Evolutionary conservation across 2,888 invertebrate genomes (phyloP).

Genomic region (Cataglyphis cursor): DNA sequence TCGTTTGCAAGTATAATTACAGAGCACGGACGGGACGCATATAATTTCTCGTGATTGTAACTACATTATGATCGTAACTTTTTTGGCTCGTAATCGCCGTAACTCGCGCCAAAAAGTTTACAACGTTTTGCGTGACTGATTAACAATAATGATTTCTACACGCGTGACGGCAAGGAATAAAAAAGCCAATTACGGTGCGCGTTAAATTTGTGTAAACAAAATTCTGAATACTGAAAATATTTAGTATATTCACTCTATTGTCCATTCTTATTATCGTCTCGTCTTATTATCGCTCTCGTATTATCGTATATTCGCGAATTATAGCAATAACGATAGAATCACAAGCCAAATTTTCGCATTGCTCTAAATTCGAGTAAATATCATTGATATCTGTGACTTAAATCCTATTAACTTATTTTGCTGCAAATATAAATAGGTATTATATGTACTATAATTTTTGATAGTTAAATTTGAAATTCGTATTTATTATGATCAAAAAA

Average conservation of each 20-base stretch:
- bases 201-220: conserved; percentile 13
- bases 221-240: background rate
- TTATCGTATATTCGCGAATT: background rate
- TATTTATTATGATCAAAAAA: background rate
- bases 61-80: conserved; percentile 63
- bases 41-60: conserved; percentile 66
- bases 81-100: conserved; percentile 52
- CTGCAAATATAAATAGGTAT: background rate
- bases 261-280: background rate
- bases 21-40: conserved; percentile 56
- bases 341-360: background rate
- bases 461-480: background rate
- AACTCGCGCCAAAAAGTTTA: conserved; percentile 54
- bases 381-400: background rate
- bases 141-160: conserved; percentile 55
- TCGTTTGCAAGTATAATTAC: conserved; percentile 67
- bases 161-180: conserved; percentile 18
- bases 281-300: background rate
- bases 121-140: conserved; percentile 63
- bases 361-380: background rate
- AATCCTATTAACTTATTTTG: background rate
- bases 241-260: background rate
- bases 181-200: background rate
- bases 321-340: background rate
- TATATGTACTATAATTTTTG: background rate